Base-by-base conservation (phyloP, 2,113 vertebrate genomes). In the Crotalus helleri region DNA sequence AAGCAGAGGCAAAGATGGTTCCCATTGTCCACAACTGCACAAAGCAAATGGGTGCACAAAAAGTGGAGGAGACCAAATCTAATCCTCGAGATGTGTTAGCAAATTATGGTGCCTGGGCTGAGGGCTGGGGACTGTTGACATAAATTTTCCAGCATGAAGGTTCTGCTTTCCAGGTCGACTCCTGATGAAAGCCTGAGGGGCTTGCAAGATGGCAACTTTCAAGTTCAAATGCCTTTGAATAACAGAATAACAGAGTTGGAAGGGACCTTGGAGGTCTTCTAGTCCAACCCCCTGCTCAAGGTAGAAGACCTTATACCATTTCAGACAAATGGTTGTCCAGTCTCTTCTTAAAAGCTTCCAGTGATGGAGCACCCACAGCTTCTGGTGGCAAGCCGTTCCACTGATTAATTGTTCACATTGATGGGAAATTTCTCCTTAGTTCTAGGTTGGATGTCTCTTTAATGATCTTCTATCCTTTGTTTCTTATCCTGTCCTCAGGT, bases 11-110 rank as follows among this genome's bases (percentile, higher is more conserved):
- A 93, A 94, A 93, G 93, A 13, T 90, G 93, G 93, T 95, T 95
- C 95, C 95, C 93, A 95, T 94, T 21, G 93, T 95, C 94, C 94
- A 94, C 94, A 96, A 95, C 96, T 96, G 95, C 44, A 92, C 92
- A 86, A 94, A 96, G 93, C 95, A 96, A 96, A 55, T 90, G 88
- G 69, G 46, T 94, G 92, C 10, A 57, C 61, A 85, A 93, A 87
- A 94, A 95, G 91, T 21, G 33, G 44, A 85, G 33, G 0, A 91
- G 94, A 94, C 94, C 95, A 94, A 51, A 81, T 57, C 0, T 88
- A 90, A 90, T 90, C 85, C 91, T 90, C 44, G 0, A 64, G 95
- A 94, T 69, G 93, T 92, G 93, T 29, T 94, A 94, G 96, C 0
- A 90, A 94, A 69, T 94, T 51, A 17, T 26, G 19, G 90, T 0